Percentiles rank a stretch among this genome's conserved stretches.
Conservation (phyloP, 2,888 invertebrate genomes). For the Luperina testacea region DNA sequence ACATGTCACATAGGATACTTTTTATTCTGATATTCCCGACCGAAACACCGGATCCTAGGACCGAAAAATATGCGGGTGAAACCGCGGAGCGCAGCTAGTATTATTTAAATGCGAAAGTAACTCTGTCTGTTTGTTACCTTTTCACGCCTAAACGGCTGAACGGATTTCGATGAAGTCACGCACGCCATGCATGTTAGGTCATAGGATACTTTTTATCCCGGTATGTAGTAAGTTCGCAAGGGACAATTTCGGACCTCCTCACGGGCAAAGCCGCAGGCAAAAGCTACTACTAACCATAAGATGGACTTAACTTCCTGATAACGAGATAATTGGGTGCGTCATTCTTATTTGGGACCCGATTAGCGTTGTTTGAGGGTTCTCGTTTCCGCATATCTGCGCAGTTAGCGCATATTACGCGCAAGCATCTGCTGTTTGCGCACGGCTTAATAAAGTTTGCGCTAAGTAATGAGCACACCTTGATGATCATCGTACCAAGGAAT, state of each 20-base stretch:
- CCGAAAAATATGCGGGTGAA: no score
- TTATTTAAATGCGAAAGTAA: background rate
- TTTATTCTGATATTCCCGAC: no score
- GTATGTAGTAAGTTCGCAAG: background rate
- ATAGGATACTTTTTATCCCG: background rate
- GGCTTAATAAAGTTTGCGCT: conserved; percentile 50
- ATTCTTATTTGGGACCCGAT: conserved; percentile 62
- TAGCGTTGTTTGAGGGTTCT: conserved; percentile 63
- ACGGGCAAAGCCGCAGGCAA: background rate
- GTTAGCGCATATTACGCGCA: conserved; percentile 69
- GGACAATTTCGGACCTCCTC: background rate
- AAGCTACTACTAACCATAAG: background rate
- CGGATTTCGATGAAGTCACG: background rate
- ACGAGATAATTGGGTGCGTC: conserved; percentile 50
- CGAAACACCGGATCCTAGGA: no score
- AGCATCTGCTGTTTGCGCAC: conserved; percentile 51
- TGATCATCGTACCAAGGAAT: conserved; percentile 35
- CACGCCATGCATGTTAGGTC: background rate
- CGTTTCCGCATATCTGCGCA: conserved; percentile 72
- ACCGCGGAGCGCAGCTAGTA: no score
- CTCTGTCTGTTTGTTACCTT: background rate
- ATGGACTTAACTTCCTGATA: conserved; percentile 21
- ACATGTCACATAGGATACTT: no score
- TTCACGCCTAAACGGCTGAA: background rate
- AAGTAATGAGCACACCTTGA: conserved; percentile 54